Base-by-base conservation (phyloP, 2,113 vertebrate genomes). In the Bubo scandiacus region DNA sequence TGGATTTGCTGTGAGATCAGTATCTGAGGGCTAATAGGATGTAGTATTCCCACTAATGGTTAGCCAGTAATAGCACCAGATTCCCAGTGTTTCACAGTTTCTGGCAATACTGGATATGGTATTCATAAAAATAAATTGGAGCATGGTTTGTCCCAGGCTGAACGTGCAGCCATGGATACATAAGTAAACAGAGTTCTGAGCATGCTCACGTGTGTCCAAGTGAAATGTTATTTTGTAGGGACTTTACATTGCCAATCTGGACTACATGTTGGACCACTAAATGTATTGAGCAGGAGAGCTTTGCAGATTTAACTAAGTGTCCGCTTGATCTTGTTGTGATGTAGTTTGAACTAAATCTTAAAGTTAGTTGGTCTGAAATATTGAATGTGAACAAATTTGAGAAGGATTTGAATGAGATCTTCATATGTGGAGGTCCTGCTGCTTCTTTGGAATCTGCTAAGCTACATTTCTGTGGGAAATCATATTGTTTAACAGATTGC, bases 141-240 rank as follows among this genome's bases (percentile, higher is more conserved):
- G 68, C 51, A 8, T 36, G 49, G 75, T 78, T 88, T 95, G 77
- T 86, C 74, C 78, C 40, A 57, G 52, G 47, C 71, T 87, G 49
- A 77, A 42, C 82, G 49, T 83, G 81, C 70, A 89, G 70, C 92
- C 57, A 36, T 77, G 66, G 94, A 54, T 74, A 68, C 45, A 0
- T 38, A 29, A 80, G 27, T 75, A 95, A 89, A 84, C 80, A 89
- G 72, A 80, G 55, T 25, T 74, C 36, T 90, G 85, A 65, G 72
- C 47, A 11, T 55, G 40, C 52, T 81, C 2, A 0, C 8, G 12
- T 77, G 40, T 3, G 2, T 71, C 36, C 63, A 25, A 11, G 47
- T 47, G 47, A 43, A 61, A 27, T 54, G 75, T 30, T 65, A 20
- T 30, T 62, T 25, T 83, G 40, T 6, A 26, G 78, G 5, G 45